These are phyloP conservation scores for Symphodus melops DNA, from an alignment of 2,113 vertebrate genomes.

Conservation along the genomic window DNA sequence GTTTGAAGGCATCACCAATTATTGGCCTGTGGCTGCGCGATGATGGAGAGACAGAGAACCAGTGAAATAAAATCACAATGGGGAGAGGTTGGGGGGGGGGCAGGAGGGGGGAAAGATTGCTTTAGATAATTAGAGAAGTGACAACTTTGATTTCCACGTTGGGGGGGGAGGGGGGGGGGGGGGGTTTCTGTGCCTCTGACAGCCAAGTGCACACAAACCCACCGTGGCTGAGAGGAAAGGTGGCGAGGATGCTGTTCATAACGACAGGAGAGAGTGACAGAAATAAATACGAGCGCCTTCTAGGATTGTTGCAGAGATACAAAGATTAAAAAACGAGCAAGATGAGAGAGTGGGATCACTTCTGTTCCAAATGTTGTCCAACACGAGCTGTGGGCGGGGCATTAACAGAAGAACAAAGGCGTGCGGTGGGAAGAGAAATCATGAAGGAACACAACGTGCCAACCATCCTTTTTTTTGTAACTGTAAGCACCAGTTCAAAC, in stretches of 20 bases:
- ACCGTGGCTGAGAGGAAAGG: constrained; percentile 65
- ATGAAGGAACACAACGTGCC: constrained; percentile 26
- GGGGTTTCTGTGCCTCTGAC: constrained; percentile 29
- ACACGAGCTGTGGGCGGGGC: constrained; percentile 21
- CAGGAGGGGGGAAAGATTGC: constrained; percentile 72
- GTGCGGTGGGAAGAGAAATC: constrained; percentile 33
- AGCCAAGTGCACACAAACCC: constrained; percentile 60
- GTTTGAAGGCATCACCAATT: constrained; percentile 72
- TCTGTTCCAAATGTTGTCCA: constrained; percentile 34
- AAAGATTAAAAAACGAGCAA: constrained; percentile 58
- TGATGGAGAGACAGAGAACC: constrained; percentile 47
- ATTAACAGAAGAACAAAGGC: constrained; percentile 60
- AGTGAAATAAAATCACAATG: constrained; percentile 40
- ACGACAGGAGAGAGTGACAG: constrained; percentile 10
- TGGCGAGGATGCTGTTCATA: constrained; percentile 41
- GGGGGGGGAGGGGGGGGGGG: neutral
- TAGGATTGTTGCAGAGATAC: constrained; percentile 55
- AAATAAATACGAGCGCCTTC: constrained; percentile 27
- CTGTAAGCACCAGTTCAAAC: too few relatives aligned
- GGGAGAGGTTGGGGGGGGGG: constrained; percentile 27
- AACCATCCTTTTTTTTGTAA: neutral
- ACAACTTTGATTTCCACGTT: constrained; percentile 78
- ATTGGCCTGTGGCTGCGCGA: constrained; percentile 65
- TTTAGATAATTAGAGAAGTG: constrained; percentile 79
- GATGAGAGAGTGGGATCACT: constrained; percentile 45